Evolutionary conservation across 2,797 vertebrate genomes (phyloP).

Genomic region (Silurus aristotelis): DNA sequence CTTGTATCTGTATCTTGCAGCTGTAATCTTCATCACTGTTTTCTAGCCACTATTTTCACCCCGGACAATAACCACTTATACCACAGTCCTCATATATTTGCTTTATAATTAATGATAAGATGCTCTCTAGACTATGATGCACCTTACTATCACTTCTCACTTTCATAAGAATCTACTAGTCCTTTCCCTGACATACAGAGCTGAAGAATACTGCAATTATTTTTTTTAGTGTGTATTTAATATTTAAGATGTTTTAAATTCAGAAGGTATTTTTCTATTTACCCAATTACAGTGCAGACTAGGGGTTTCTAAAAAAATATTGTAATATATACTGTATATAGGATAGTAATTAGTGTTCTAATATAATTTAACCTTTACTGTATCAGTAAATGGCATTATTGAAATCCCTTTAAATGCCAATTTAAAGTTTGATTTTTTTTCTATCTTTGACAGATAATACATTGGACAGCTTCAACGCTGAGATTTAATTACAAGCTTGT

Average conservation of each 20-base stretch:
- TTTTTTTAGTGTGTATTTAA: not conserved
- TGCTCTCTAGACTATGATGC: not conserved
- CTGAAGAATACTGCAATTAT: not conserved
- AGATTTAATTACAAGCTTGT: not conserved
- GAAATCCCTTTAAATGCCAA: not conserved
- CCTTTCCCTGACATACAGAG: not conserved
- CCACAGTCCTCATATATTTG: not conserved
- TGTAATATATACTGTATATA: not conserved
- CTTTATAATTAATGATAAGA: not conserved
- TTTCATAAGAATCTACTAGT: constrained; percentile 11
- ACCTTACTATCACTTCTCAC: constrained; percentile 37
- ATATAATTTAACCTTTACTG: not conserved
- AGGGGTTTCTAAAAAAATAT: not conserved
- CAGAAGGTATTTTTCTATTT: not conserved
- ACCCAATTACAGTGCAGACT: not conserved
- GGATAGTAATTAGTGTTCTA: not conserved
- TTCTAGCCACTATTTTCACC: not conserved
- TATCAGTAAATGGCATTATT: not conserved
- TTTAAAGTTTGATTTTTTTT: not conserved
- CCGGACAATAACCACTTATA: not conserved
- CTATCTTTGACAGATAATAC: no score
- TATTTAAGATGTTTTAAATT: not conserved
- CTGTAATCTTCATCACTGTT: not conserved
- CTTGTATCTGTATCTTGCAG: no score
- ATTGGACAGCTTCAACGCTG: not conserved